A percentile compares a stretch with the other conserved stretches of the same genome.
These are phyloP conservation scores for Lasioglossum albipes DNA, from an alignment of 1,140 invertebrate genomes.

Conservation along the genomic window DNA sequence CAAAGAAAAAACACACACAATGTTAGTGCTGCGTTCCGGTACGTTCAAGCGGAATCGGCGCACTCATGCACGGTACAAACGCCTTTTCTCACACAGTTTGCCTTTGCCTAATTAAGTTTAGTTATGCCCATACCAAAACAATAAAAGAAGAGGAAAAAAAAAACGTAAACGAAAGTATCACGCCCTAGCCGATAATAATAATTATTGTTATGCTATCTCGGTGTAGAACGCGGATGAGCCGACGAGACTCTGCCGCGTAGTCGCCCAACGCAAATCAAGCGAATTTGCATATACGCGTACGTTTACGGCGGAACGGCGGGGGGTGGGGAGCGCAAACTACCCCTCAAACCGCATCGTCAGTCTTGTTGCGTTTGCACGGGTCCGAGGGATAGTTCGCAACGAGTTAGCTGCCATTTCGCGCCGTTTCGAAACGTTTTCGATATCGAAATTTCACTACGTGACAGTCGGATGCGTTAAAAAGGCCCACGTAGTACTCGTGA, in stretches of 20 bases:
- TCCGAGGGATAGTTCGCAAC: constrained; percentile 28
- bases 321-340: constrained; percentile 15
- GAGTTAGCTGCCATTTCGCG: constrained; percentile 19
- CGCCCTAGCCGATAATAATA: constrained; percentile 62
- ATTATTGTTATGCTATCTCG: constrained; percentile 57
- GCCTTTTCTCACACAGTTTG: constrained; percentile 3
- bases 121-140: constrained; percentile 60
- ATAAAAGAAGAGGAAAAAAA: neutral
- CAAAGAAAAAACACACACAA: constrained; percentile 1
- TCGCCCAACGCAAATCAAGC: constrained; percentile 40
- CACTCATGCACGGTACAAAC: neutral
- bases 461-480: constrained; percentile 46
- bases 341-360: constrained; percentile 61
- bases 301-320: constrained; percentile 38
- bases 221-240: constrained; percentile 25
- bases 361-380: constrained; percentile 68
- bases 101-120: constrained; percentile 61
- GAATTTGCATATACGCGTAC: constrained; percentile 48
- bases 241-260: constrained; percentile 19
- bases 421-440: constrained; percentile 18
- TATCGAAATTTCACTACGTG: constrained; percentile 22
- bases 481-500: constrained; percentile 60
- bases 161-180: constrained; percentile 48
- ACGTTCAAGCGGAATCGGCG: constrained; percentile 1
- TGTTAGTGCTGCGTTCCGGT: constrained; percentile 13